Conservation (phyloP, 2,797 vertebrate genomes). For the Melanotaenia trifasciata region DNA sequence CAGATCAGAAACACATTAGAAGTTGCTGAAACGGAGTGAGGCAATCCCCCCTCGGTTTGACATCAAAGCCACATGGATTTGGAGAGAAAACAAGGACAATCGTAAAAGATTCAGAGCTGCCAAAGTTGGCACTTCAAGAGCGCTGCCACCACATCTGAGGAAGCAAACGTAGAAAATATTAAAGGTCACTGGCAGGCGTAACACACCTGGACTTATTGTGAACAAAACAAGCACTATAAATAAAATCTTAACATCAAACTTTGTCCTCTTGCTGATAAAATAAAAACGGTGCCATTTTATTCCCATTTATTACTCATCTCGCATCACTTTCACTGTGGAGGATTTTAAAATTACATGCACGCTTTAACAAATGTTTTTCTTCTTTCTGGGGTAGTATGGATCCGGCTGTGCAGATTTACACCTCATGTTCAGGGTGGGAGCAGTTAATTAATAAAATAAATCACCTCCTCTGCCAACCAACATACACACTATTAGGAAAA, state of each 20-base stretch:
- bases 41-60: constrained; percentile 76
- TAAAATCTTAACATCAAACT: not conserved
- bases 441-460: constrained; percentile 61
- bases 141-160: constrained; percentile 54
- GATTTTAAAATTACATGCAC: constrained; percentile 27
- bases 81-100: constrained; percentile 74
- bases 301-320: no score
- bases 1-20: constrained; percentile 77
- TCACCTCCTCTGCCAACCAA: constrained; percentile 17
- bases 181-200: constrained; percentile 27
- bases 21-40: constrained; percentile 69
- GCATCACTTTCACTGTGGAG: not conserved
- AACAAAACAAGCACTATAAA: constrained; percentile 5
- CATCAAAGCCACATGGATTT: constrained; percentile 73
- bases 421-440: constrained; percentile 31
- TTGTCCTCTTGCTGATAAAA: no score
- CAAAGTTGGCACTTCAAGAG: constrained; percentile 56
- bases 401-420: constrained; percentile 46
- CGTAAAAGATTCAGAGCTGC: constrained; percentile 74
- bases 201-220: constrained; percentile 18
- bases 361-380: constrained; percentile 30
- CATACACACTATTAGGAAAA: not conserved
- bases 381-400: constrained; percentile 30
- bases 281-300: no score
- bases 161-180: constrained; percentile 6